Evolutionary conservation across 2,888 invertebrate species (phyloP), one percentile per base, ranked within the genome.

Genomic region (Sphaeridia pumilis): DNA sequence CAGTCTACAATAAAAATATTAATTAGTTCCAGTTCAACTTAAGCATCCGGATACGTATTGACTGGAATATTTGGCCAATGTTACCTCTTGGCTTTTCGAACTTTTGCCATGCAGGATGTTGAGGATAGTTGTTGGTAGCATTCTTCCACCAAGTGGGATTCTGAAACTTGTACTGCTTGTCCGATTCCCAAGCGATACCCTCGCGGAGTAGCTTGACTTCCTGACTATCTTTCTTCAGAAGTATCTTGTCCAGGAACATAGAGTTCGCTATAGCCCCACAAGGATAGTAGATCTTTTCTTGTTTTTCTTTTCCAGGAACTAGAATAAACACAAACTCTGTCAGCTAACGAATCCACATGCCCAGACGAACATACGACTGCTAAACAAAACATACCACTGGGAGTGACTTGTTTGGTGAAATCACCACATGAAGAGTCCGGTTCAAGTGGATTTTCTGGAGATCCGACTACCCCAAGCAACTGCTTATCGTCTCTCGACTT

Each of bases 231-330:
- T 51, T 55, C 26, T 49, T 55, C 27, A 71, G 60, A 17, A 51
- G 58, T 46, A 71, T 63, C 20, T 61, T 62, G 65, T 71, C 71
- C 69, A 63, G 26, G 69, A 99, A 99, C 52, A 98, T 73, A 0
- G 97, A 97, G 75, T 98, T 98, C 1, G 98, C 98, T 60, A 99
- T 97, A 10, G 97, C 97, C 12, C 98, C 98, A 72, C 98, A 98
- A 0, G 98, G 98, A 2, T 92, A 95, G 58, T 93, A 83, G 0
- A 84, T 81, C 49, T 71, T 61, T n/a, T 65, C 66, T 34, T 38
- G n/a, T n/a, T n/a, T n/a, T n/a, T n/a, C n/a, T n/a, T n/a, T n/a
- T n/a, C n/a, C n/a, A n/a, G n/a, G n/a, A n/a, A n/a, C n/a, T n/a
- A n/a, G n/a, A n/a, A n/a, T n/a, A n/a, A n/a, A n/a, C n/a, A n/a